phyloP scores from a whole-genome alignment of 2,113 vertebrate genomes.

The Bucco capensis region DNA sequence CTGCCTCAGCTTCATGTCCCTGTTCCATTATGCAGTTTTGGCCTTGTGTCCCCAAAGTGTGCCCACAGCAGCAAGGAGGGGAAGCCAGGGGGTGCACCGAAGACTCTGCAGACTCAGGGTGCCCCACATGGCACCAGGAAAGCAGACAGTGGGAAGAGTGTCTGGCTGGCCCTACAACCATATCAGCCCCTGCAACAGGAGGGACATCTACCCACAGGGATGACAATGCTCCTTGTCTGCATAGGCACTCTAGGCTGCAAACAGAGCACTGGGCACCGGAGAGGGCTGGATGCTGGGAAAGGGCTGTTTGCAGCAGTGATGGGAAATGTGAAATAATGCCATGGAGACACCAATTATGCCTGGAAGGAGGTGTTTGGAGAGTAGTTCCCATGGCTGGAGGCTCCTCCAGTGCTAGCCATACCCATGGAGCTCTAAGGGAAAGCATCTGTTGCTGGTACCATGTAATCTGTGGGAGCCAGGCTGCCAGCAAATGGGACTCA shows the following conservation, averaged over 20 bases:
- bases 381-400: neutral
- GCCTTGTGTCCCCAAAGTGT: neutral
- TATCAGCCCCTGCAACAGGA: neutral
- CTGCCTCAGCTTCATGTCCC: accelerated
- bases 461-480: neutral
- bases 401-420: neutral
- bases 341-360: neutral
- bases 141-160: neutral
- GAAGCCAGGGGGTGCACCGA: neutral
- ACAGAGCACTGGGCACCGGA: neutral
- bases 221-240: neutral
- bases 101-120: accelerated
- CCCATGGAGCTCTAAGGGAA: neutral
- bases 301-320: neutral
- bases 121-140: neutral
- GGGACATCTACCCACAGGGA: neutral
- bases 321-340: neutral
- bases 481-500: neutral
- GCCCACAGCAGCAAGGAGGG: accelerated
- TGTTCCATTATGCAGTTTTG: neutral
- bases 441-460: neutral
- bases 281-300: neutral
- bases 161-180: accelerated
- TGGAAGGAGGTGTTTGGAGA: neutral
- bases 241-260: neutral